Conservation (phyloP, 2,888 invertebrate genomes). For the Octodonta nipae region DNA sequence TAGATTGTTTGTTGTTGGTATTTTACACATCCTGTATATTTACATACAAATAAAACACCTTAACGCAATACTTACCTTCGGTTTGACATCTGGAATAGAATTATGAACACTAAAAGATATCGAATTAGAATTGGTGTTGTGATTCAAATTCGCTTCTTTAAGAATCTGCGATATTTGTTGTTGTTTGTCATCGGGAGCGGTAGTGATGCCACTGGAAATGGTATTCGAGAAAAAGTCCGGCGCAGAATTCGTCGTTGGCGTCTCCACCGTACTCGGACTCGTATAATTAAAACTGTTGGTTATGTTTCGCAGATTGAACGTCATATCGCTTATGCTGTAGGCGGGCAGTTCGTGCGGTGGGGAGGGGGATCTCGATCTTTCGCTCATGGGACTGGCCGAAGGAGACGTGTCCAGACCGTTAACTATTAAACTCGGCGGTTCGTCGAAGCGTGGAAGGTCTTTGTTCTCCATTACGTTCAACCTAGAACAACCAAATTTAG, state of each 20-base stretch:
- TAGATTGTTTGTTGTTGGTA: too few relatives aligned
- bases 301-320: constrained; percentile 8
- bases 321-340: constrained; percentile 25
- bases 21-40: too few relatives aligned
- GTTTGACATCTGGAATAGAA: constrained; percentile 13
- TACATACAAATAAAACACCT: too few relatives aligned
- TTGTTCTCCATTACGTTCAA: constrained; percentile 26
- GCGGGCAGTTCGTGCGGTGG: constrained; percentile 29
- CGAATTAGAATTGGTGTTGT: constrained; percentile 11
- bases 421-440: constrained; percentile 21
- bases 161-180: constrained; percentile 31
- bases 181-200: constrained; percentile 24
- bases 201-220: constrained; percentile 22
- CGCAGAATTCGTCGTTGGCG: constrained; percentile 16
- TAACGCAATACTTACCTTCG: constrained; percentile 15
- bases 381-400: constrained; percentile 19
- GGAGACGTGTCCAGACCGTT: constrained; percentile 29
- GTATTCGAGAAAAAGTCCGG: constrained; percentile 20
- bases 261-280: constrained; percentile 12
- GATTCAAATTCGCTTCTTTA: constrained; percentile 27
- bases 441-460: constrained; percentile 27
- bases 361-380: constrained; percentile 30
- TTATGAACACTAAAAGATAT: too few relatives aligned
- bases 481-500: too few relatives aligned
- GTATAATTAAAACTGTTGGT: constrained; percentile 15